phyloP scores from a whole-genome alignment of 2,113 vertebrate species.

The Romanogobio albipinnatus region DNA sequence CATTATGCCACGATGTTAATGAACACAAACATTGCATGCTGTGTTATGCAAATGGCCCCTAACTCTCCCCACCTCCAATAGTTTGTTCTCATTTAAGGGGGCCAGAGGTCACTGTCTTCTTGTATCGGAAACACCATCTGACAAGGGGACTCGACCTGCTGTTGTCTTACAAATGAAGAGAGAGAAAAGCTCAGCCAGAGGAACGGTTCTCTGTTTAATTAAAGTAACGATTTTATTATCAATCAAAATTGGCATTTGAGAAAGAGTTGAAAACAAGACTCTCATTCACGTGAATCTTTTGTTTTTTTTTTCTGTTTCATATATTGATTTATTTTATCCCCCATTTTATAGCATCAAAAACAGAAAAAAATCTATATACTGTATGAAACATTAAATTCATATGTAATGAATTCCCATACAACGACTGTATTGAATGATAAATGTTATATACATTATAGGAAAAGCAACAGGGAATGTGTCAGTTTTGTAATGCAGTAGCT shows the following conservation, averaged over 20 bases:
- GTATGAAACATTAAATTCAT: no score
- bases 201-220: not conserved
- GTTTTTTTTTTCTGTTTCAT: no score
- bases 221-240: conserved; percentile 23
- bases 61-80: not conserved
- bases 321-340: no score
- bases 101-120: conserved; percentile 10
- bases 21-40: conserved; percentile 1
- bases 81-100: conserved; percentile 16
- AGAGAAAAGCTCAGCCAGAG: not conserved
- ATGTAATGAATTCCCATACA: not conserved
- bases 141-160: not conserved
- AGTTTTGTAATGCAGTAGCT: not conserved
- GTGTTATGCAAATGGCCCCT: conserved; percentile 4
- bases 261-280: not conserved
- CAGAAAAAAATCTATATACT: no score
- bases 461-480: not conserved
- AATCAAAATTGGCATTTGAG: not conserved
- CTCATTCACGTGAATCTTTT: no score
- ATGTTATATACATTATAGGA: not conserved
- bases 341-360: no score
- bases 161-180: conserved; percentile 17
- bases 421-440: no score
- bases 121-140: conserved; percentile 11
- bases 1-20: not conserved